phyloP scores from a whole-genome alignment of 1,140 invertebrate genomes.

The Teleopsis dalmanni region DNA sequence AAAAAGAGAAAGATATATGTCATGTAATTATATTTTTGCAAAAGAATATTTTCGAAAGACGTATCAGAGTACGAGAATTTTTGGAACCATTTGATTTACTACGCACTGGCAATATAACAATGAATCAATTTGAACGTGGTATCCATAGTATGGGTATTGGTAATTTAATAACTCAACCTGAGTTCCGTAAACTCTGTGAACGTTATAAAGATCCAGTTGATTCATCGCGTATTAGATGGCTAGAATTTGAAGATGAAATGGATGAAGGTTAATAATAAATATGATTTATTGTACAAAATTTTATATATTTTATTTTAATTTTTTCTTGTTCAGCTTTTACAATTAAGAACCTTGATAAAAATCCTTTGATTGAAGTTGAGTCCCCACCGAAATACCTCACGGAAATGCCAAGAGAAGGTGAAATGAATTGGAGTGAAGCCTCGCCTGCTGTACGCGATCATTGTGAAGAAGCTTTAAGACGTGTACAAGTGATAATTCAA shows the following conservation, averaged over 20 bases:
- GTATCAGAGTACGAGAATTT: slow-evolving; percentile 55
- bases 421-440: slow-evolving; percentile 46
- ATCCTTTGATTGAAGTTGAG: slow-evolving; percentile 45
- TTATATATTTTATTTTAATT: not conserved
- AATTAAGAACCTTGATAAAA: slow-evolving; percentile 58
- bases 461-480: slow-evolving; percentile 49
- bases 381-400: slow-evolving; percentile 46
- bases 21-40: slow-evolving; percentile 34
- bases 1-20: slow-evolving; percentile 26
- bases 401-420: slow-evolving; percentile 45
- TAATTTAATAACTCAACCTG: slow-evolving; percentile 49
- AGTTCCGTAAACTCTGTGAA: slow-evolving; percentile 50
- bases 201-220: slow-evolving; percentile 61
- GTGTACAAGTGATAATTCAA: slow-evolving; percentile 47
- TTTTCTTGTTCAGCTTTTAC: slow-evolving; percentile 52
- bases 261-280: slow-evolving; percentile 48
- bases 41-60: slow-evolving; percentile 51
- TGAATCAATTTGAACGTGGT: slow-evolving; percentile 57
- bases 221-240: slow-evolving; percentile 55
- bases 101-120: slow-evolving; percentile 54
- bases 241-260: slow-evolving; percentile 63
- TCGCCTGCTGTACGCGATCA: slow-evolving; percentile 40
- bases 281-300: not conserved
- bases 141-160: slow-evolving; percentile 56
- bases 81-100: slow-evolving; percentile 55